Base-by-base conservation (phyloP, 1,140 invertebrate genomes). In the Conus ventricosus region DNA sequence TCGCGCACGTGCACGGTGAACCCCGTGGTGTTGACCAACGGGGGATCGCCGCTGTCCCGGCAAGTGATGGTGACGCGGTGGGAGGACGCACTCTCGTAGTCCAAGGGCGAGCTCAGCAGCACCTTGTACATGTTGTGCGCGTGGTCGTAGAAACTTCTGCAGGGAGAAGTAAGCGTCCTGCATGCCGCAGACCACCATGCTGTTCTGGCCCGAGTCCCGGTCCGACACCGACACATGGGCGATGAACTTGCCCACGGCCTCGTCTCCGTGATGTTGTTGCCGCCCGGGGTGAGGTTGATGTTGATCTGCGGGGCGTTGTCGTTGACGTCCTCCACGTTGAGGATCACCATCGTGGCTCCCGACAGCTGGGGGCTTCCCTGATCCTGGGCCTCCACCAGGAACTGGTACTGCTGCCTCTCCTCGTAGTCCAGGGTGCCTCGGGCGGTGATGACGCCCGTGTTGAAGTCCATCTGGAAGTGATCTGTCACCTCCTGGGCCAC, bases 1-100 rank as follows among this genome's bases (percentile, higher is more conserved):
- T 99, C 98, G 95, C 93, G 90, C 27, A 99, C 98, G 11, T 97
- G 98, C 57, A 99, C 98, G 94, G 99, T 98, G 20, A 99, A 98
- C 67, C 96, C 97, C 96, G 99, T 97, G 27, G 97, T 96, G 1
- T 98, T 98, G 39, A 83, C 89, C 85, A 98, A 0, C 98, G 97
- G 0, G 89, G 90, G 90, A 97, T 97, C 85, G 97, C 96, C 0
- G 97, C 96, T 54, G 97, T 96, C 3, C 97, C 96, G 83, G 78
- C 91, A 92, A 17, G 87, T 90, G 39, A 92, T 96, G 6, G 97
- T 97, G 11, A 91, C 90, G 60, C 88, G 90, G 39, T 89, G 87
- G 25, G 78, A 57, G 27, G 97, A 27, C 1, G 87, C 25, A 5
- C 53, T 85, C 78, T 91, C 92, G 54, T 91, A 86, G 71, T 91